Percentiles rank a stretch among this genome's conserved stretches.
These are phyloP conservation scores for Drosophila orosa DNA, from an alignment of 1,140 invertebrate species.

Conservation along the genomic window DNA sequence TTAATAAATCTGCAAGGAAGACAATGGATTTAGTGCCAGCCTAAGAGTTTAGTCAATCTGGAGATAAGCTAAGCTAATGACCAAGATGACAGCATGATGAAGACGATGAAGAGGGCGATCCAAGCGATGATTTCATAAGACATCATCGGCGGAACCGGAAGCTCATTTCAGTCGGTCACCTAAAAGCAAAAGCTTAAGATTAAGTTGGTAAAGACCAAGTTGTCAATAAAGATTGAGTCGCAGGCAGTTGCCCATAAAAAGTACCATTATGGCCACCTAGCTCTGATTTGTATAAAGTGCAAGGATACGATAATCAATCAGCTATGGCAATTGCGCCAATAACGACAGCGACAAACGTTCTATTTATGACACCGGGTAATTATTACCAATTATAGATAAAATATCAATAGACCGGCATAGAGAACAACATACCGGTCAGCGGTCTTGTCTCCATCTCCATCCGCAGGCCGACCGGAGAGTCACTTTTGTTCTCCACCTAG, in stretches of 20 bases:
- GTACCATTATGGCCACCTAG: conserved; percentile 87
- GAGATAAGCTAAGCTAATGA: conserved; percentile 87
- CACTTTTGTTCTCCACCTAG: neutral
- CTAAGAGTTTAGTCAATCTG: conserved; percentile 87
- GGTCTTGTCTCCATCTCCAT: conserved; percentile 20
- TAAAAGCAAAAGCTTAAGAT: conserved; percentile 89
- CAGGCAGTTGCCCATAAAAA: conserved; percentile 90
- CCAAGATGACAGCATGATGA: conserved; percentile 88
- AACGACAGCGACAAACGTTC: conserved; percentile 92
- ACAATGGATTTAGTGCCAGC: conserved; percentile 84
- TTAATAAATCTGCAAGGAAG: no score
- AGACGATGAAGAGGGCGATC: conserved; percentile 89
- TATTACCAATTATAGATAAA: conserved; percentile 91
- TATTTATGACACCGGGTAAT: conserved; percentile 92
- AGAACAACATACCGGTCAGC: conserved; percentile 85
- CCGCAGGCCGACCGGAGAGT: conserved; percentile 3
- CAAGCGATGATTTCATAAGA: conserved; percentile 92
- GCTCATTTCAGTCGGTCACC: conserved; percentile 86
- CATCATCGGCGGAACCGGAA: conserved; percentile 89
- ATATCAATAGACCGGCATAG: conserved; percentile 88
- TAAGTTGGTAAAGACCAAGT: conserved; percentile 91
- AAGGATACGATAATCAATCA: conserved; percentile 87
- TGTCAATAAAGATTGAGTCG: conserved; percentile 91
- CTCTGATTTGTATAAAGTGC: no score
- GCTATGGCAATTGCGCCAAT: conserved; percentile 89